Percentiles rank a stretch among this genome's conserved stretches.
Conservation (phyloP, 2,797 vertebrate species). For the Acrocephalus scirpaceus region DNA sequence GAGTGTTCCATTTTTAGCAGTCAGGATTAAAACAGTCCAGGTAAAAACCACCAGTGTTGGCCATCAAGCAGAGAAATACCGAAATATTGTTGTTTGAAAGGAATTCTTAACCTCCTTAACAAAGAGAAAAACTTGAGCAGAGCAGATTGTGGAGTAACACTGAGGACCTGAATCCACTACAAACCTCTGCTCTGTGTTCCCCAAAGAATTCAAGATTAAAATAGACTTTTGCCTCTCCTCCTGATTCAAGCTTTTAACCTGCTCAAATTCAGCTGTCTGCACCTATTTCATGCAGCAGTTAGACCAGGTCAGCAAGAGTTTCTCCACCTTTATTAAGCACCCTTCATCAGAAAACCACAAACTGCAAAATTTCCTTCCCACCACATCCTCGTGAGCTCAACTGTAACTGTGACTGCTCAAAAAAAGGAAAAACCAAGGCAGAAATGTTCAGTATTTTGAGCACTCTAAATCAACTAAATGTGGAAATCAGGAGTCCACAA, state of each 20-base stretch:
- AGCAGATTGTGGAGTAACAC: background rate
- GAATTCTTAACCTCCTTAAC: background rate
- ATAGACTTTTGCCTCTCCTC: background rate
- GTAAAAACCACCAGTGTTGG: background rate
- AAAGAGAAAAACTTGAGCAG: background rate
- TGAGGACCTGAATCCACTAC: background rate
- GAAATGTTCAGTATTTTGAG: background rate
- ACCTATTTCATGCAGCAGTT: background rate
- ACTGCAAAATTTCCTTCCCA: background rate
- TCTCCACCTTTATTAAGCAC: background rate
- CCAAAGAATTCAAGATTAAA: background rate
- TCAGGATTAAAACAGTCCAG: background rate
- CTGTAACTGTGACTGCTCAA: background rate
- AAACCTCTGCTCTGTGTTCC: background rate
- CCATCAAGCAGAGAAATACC: background rate
- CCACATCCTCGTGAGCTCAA: background rate
- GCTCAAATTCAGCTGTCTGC: background rate
- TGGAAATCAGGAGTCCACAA: background rate
- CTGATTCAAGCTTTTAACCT: background rate
- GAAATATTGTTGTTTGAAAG: background rate
- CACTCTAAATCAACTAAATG: background rate
- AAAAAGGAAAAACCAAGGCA: background rate
- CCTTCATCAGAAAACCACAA: constrained; percentile 6
- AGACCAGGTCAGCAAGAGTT: background rate
- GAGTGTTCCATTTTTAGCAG: background rate